These are phyloP conservation scores for Actinostola sp. DNA, from an alignment of 92 coral and sea anemone species.

Conservation along the genomic window DNA sequence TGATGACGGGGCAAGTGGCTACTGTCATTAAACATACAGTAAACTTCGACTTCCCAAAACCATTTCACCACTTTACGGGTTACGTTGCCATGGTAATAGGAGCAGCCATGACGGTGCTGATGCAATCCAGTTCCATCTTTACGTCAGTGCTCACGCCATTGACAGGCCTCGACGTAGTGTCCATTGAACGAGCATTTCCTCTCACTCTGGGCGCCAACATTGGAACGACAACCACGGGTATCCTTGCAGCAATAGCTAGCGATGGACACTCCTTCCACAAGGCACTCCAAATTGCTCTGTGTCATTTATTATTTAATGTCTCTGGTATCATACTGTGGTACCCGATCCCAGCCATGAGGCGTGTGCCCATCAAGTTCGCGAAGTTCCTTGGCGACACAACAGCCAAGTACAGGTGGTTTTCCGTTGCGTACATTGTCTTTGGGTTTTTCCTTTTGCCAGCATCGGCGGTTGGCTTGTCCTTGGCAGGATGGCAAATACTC, in stretches of 20 bases:
- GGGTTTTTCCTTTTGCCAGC: slow-evolving; percentile 96
- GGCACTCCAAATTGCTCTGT: slow-evolving; percentile 92
- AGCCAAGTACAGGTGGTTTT: slow-evolving; percentile 96
- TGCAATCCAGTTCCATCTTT: slow-evolving; percentile 91
- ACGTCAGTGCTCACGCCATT: slow-evolving; percentile 79
- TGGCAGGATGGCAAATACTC: slow-evolving; percentile 97
- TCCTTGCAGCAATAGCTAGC: slow-evolving; percentile 92
- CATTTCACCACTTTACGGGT: slow-evolving; percentile 89
- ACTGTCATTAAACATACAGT: slow-evolving; percentile 77
- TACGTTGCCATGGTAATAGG: slow-evolving; percentile 85
- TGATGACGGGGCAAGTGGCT: slow-evolving; percentile 83
- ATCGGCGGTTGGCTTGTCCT: slow-evolving; percentile 87
- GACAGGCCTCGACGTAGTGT: slow-evolving; percentile 90
- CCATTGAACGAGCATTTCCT: slow-evolving; percentile 90
- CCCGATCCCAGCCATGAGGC: slow-evolving; percentile 87
- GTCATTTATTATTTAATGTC: slow-evolving; percentile 94
- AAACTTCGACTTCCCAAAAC: slow-evolving; percentile 93
- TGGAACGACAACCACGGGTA: slow-evolving; percentile 97
- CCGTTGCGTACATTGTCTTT: slow-evolving; percentile 85
- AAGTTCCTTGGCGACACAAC: slow-evolving; percentile 93
- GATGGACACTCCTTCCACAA: slow-evolving; percentile 54
- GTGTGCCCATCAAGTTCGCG: slow-evolving; percentile 90
- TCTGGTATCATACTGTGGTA: slow-evolving; percentile 90
- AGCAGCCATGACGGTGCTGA: slow-evolving; percentile 80
- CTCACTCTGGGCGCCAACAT: slow-evolving; percentile 95